A percentile compares a stretch with the other conserved stretches of the same genome.
These are phyloP conservation scores for Latrodectus elegans DNA, from an alignment of 2,888 invertebrate genomes.

Conservation along the genomic window DNA sequence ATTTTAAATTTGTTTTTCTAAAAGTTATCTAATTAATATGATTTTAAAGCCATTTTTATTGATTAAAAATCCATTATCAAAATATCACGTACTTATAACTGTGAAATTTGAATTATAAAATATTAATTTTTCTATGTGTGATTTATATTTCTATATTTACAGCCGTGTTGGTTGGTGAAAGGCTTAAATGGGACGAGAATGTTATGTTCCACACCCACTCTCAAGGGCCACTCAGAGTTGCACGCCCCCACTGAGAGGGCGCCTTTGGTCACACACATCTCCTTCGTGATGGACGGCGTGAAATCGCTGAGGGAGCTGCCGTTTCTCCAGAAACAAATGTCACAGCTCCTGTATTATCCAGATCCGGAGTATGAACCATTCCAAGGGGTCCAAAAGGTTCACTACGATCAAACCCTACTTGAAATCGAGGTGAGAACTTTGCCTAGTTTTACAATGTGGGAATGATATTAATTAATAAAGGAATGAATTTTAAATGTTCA, in stretches of 20 bases:
- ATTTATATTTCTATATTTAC: background rate
- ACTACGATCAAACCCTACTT: constrained; percentile 71
- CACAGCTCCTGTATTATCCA: constrained; percentile 73
- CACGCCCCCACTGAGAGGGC: constrained; percentile 63
- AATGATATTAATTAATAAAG: no score
- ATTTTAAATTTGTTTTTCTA: no score
- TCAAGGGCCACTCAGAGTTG: constrained; percentile 66
- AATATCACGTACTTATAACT: no score
- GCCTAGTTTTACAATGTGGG: background rate
- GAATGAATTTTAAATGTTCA: no score
- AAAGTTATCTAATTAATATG: no score
- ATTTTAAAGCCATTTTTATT: no score
- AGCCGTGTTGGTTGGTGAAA: constrained; percentile 41
- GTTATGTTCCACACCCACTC: constrained; percentile 72
- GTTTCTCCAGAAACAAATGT: constrained; percentile 68
- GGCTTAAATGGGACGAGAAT: constrained; percentile 70
- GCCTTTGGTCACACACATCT: constrained; percentile 71
- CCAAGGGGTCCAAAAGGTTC: constrained; percentile 70
- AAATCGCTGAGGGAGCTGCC: constrained; percentile 70
- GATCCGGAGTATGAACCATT: constrained; percentile 72
- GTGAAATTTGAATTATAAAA: no score
- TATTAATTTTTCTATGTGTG: no score
- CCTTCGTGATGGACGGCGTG: constrained; percentile 75
- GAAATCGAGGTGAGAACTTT: constrained; percentile 70
- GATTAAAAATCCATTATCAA: no score